Base-by-base conservation (phyloP, 2,888 invertebrate genomes). In the Lepidocyrtinus sp. region DNA sequence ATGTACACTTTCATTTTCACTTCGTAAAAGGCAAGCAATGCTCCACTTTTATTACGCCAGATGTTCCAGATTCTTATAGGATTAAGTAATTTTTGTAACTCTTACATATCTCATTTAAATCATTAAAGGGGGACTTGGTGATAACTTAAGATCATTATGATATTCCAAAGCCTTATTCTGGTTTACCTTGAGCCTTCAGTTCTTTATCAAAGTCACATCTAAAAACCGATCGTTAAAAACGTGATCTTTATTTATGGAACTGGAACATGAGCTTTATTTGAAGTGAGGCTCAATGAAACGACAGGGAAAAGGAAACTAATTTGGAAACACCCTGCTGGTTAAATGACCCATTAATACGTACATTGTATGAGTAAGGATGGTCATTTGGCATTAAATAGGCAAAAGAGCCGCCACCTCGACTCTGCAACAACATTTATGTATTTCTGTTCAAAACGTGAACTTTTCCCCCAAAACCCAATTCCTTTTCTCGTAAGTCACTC, bases 291-390 rank as follows among this genome's bases (percentile, higher is more conserved):
- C n/a, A 50, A 12, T 50, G 50, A 50, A 50, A 2, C 17, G 50
- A 2, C 15, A 50, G 50, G 15, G n/a, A n/a, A 50, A 50, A 50
- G 17, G 50, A 50, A 50, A 50, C 50, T 50, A 50, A 50, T 50
- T 72, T 27, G 36, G 55, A 46, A 26, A 21, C 15, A 71, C 27
- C 61, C 61, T 15, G 22, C 62, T 21, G 61, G 3, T 19, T 61
- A 70, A 70, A 70, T 70, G 27, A 27, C 27, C 59, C 70, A 70
- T 70, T 61, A 70, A 61, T 59, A 61, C 2, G 50, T n/a, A 17
- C 50, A 50, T 50, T 50, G 50, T 50, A 17, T 50, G 15, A 2
- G 17, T 12, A 12, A 17, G 50, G 12, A 50, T n/a, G 15, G 17
- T 12, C 50, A 12, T 50, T 50, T 50, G 17, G 50, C 50, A 27